Evolutionary conservation across 2,888 invertebrate genomes (phyloP), one percentile per base, ranked within the genome.

Genomic region (Phlogophora meticulosa): DNA sequence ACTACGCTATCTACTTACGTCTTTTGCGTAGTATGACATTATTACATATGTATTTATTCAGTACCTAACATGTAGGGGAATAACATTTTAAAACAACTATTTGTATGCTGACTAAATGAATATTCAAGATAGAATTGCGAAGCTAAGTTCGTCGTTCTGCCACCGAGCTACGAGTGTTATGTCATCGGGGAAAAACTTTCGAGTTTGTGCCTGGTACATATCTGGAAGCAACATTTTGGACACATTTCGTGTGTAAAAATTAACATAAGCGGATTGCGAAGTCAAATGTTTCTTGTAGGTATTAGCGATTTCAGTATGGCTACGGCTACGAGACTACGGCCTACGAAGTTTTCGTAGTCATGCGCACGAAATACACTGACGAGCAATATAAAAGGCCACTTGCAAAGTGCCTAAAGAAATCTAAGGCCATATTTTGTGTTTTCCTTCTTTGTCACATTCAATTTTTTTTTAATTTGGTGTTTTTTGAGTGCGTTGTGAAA

Each of bases 61-160:
- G 42, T 52, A 67, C 69, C 52, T 66, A 55, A 69, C 64, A 66
- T 72, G 53, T 53, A 68, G 62, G 63, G 74, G 67, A 74, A 64
- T 66, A 76, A 65, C 62, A 75, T 71, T 69, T 74, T 58, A 70
- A 76, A 79, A 60, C 43, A 49, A 60, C 68, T 60, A 80, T 78
- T 78, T 45, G 63, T 64, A 78, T 77, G 66, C 72, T 55, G 49
- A 60, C 66, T 66, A 74, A 78, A 77, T 84, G 76, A 81, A 84
- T 82, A 84, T 81, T 82, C 76, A 78, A 75, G 42, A 78, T 70
- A 69, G 61, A 60, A 81, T 85, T 85, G 82, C 76, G 80, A 75
- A 77, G 82, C 60, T 70, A 73, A 77, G 67, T 78, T 77, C 63
- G 67, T 71, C 57, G 72, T 69, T 72, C 78, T 69, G 66, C 38